Base-by-base conservation (phyloP, 2,888 invertebrate genomes). In the Agrotis clavis region DNA sequence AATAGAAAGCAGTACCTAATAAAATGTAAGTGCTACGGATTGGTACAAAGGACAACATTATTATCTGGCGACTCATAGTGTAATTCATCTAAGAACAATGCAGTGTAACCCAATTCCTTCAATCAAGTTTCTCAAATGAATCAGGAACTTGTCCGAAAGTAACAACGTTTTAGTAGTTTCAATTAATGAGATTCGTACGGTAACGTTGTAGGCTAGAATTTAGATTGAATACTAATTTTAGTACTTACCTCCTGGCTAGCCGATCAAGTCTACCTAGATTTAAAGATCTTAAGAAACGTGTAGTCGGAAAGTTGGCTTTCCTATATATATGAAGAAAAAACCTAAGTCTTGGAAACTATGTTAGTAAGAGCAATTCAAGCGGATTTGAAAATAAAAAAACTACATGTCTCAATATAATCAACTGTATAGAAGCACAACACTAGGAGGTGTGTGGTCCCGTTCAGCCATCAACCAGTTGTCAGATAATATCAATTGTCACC, bases 391-490 rank as follows among this genome's bases (percentile, higher is more conserved):
- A 41, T 13, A 25, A 79, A 77, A 25, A 68, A 30, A 48, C 9
- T 35, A 35, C n/a, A n/a, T n/a, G n/a, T 9, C 41, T 67, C 48
- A 50, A 19, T 45, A 35, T 60, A 56, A 82, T 82, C 60, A 71
- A 74, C 41, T 70, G 65, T 74, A 71, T 74, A 63, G 57, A 57
- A 71, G 30, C 53, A 54, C 47, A 51, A 11, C 30, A 56, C 47
- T 71, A 21, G 57, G 14, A 67, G 77, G 83, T 86, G 92, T 93
- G 94, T 92, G 93, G 93, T 92, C 92, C 87, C 86, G 88, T 88
- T 87, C 84, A 89, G 81, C 88, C 87, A 87, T 92, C 92, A 90
- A 88, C 91, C 86, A 90, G 88, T 87, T 90, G 88, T 92, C 92
- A 88, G 90, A 89, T 90, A 84, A 90, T 87, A 87, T 92, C 92